Percentiles rank a stretch among this genome's conserved stretches.
These are phyloP conservation scores for Kuschelorhynchus macadamiae DNA, from an alignment of 2,888 invertebrate genomes.

Conservation along the genomic window DNA sequence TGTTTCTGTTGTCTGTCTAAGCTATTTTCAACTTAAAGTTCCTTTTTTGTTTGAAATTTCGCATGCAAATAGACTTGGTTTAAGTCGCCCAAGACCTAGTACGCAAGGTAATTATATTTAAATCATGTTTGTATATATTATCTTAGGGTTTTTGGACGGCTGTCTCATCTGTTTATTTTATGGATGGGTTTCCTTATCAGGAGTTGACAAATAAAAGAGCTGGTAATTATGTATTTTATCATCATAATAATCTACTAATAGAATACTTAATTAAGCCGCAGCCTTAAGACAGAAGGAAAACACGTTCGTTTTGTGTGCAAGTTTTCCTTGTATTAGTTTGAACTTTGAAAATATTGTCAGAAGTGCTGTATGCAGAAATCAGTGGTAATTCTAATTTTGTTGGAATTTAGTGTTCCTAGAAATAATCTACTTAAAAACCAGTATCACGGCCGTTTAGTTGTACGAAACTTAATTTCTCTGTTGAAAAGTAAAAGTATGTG, in stretches of 20 bases:
- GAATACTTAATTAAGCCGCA: constrained; percentile 24
- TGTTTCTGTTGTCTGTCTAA: constrained; percentile 33
- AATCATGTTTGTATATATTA: neutral
- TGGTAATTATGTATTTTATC: constrained; percentile 39
- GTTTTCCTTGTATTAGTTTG: constrained; percentile 9
- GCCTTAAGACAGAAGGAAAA: constrained; percentile 17
- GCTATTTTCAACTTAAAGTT: constrained; percentile 32
- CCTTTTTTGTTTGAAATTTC: constrained; percentile 21
- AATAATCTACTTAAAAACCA: constrained; percentile 17
- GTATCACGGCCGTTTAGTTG: constrained; percentile 3
- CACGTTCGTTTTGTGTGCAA: constrained; percentile 26
- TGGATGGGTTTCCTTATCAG: constrained; percentile 42
- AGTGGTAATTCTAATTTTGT: constrained; percentile 13
- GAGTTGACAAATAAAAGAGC: constrained; percentile 33
- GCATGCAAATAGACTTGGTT: constrained; percentile 8
- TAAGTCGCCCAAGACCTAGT: neutral
- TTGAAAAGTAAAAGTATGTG: constrained; percentile 12
- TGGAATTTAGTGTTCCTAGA: constrained; percentile 14
- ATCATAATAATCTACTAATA: constrained; percentile 26
- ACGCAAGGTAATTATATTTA: constrained; percentile 17
- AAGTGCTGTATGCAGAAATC: neutral
- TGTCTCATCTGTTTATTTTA: constrained; percentile 43
- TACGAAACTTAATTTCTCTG: neutral
- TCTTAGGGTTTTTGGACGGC: constrained; percentile 13
- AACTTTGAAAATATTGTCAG: constrained; percentile 9